These are phyloP conservation scores for Microplitis manilae DNA, from an alignment of 2,888 invertebrate species.

Conservation along the genomic window DNA sequence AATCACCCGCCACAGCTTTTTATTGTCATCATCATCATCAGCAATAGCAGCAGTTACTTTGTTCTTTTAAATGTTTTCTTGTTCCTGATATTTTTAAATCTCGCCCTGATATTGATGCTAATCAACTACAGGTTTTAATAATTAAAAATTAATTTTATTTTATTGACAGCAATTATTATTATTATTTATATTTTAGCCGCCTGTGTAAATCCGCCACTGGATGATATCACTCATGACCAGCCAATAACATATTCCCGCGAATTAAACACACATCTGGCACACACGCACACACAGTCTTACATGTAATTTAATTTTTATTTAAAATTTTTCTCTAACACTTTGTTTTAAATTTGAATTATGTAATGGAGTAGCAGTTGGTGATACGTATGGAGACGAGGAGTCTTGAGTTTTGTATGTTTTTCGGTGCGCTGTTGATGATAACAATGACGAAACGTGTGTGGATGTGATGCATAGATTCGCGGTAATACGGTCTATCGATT, in stretches of 20 bases:
- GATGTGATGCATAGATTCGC: slow-evolving; percentile 39
- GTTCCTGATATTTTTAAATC: too few species aligned
- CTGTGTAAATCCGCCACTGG: slow-evolving; percentile 50
- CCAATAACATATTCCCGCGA: slow-evolving; percentile 54
- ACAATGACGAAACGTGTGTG: not conserved
- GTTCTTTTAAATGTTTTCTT: too few species aligned
- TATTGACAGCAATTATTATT: not conserved
- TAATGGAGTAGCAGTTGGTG: not conserved
- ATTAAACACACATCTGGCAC: slow-evolving; percentile 56
- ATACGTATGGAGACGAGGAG: not conserved
- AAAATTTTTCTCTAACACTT: not conserved
- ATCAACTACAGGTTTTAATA: not conserved
- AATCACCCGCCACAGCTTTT: not conserved
- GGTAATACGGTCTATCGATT: slow-evolving; percentile 61
- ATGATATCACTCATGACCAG: slow-evolving; percentile 54
- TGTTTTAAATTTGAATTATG: not conserved
- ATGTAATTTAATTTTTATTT: not conserved
- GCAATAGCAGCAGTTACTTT: too few species aligned
- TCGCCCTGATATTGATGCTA: too few species aligned
- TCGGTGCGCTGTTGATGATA: not conserved
- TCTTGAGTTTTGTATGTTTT: too few species aligned
- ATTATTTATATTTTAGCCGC: not conserved
- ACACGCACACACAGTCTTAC: not conserved
- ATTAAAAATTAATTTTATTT: not conserved
- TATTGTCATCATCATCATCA: too few species aligned